These are phyloP conservation scores for Nyctereutes procyonoides DNA, from an alignment of 2,113 vertebrate species.

Conservation along the genomic window DNA sequence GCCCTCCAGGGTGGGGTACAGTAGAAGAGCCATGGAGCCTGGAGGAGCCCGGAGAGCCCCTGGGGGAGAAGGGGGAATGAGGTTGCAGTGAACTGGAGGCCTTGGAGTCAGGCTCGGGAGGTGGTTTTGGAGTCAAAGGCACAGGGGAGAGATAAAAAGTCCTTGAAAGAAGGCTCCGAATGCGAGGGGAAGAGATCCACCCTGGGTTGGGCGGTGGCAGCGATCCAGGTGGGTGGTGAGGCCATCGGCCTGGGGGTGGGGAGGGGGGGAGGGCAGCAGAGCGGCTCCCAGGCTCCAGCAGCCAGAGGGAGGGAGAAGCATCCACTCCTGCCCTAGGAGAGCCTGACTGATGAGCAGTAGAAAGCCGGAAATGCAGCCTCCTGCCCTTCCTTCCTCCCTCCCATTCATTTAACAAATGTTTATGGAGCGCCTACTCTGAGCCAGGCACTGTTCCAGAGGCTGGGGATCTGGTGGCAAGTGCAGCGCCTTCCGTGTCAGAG, in stretches of 20 bases:
- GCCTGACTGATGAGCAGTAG: not conserved
- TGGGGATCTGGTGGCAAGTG: not conserved
- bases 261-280: not conserved
- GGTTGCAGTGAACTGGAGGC: not conserved
- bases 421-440: not conserved
- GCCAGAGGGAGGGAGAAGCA: not conserved
- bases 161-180: not conserved
- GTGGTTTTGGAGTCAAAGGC: not conserved
- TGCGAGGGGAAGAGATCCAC: not conserved
- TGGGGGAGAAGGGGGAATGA: not conserved
- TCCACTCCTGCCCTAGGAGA: not conserved
- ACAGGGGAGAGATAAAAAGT: not conserved
- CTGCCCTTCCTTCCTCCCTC: not conserved
- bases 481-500: not conserved
- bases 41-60: not conserved
- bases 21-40: not conserved
- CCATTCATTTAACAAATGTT: not conserved
- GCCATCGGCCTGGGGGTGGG: fast-evolving
- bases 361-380: not conserved
- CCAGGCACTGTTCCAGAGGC: slow-evolving; percentile 3
- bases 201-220: not conserved
- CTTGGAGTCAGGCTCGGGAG: not conserved
- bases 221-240: not conserved
- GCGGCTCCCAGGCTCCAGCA: not conserved
- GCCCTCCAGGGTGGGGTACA: not conserved